Evolutionary conservation across 2,113 vertebrate genomes (phyloP).

Genomic region (Hymenochirus boettgeri): DNA sequence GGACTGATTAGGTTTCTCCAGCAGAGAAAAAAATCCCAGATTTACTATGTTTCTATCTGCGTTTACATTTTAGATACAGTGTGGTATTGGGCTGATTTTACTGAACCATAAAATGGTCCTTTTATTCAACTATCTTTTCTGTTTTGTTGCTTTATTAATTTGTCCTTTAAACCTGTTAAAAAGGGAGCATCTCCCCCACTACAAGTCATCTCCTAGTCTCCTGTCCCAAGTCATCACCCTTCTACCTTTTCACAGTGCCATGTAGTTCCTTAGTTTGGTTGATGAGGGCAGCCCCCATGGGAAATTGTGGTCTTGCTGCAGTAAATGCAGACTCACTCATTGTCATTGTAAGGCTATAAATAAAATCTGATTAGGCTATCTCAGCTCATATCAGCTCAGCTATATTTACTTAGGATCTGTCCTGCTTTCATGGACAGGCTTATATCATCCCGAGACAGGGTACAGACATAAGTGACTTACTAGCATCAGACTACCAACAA

Average conservation of each 20-base stretch:
- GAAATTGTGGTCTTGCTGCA: conserved; percentile 3
- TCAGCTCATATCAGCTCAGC: neutral
- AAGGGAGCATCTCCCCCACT: conserved; percentile 16
- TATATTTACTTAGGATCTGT: conserved; percentile 12
- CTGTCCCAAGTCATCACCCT: conserved; percentile 6
- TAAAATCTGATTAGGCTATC: conserved; percentile 28
- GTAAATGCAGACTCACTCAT: neutral
- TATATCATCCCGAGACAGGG: neutral
- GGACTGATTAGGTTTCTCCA: conserved; percentile 3
- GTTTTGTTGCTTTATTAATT: conserved; percentile 28
- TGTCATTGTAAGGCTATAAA: conserved; percentile 3
- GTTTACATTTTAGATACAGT: conserved; percentile 29
- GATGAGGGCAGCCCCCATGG: neutral
- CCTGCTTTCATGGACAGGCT: neutral
- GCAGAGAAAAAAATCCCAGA: no score
- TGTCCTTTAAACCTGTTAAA: conserved; percentile 31
- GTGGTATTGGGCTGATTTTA: conserved; percentile 28
- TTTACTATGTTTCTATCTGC: no score
- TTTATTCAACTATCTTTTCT: conserved; percentile 27
- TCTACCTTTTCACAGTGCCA: neutral
- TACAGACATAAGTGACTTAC: neutral
- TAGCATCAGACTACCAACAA: neutral
- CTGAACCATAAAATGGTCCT: conserved; percentile 21
- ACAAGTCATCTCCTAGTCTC: neutral
- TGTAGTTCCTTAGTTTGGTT: conserved; percentile 17